phyloP scores from a whole-genome alignment of 2,797 vertebrate species.

The Sebastolobus alascanus region DNA sequence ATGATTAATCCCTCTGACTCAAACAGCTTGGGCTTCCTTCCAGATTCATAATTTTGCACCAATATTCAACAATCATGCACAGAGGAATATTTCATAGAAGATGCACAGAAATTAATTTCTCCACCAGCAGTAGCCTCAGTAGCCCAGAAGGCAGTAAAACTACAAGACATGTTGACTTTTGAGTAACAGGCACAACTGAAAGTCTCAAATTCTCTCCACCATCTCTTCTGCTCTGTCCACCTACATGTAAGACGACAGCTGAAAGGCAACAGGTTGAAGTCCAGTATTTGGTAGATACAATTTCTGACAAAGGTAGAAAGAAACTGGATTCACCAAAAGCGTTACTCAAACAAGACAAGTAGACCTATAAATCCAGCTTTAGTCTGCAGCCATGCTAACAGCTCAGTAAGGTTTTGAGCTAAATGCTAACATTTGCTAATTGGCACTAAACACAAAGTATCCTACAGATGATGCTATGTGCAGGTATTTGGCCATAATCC shows the following conservation, averaged over 20 bases:
- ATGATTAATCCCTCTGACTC: background rate
- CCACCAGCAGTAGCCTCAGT: background rate
- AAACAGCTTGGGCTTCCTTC: background rate
- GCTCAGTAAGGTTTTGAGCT: background rate
- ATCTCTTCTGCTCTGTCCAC: constrained; percentile 7
- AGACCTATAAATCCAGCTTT: background rate
- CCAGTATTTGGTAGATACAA: background rate
- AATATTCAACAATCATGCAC: constrained; percentile 15
- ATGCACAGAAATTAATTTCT: constrained; percentile 16
- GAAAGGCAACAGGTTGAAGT: constrained; percentile 28
- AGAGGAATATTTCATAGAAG: background rate
- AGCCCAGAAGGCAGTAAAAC: constrained; percentile 21
- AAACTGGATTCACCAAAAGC: background rate
- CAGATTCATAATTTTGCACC: constrained; percentile 17
- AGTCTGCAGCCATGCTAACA: background rate
- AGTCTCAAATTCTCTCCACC: background rate
- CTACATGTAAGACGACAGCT: constrained; percentile 9
- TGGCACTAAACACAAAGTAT: too few relatives aligned
- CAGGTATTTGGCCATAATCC: too few relatives aligned
- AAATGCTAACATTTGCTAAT: background rate
- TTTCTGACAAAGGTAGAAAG: background rate
- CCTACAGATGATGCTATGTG: too few relatives aligned
- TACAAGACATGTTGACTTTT: constrained; percentile 10
- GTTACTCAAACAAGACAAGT: background rate
- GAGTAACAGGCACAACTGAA: background rate